A percentile compares a stretch with the other conserved stretches of the same genome.
These are phyloP conservation scores for Epinotia bilunana DNA, from an alignment of 2,888 invertebrate genomes.

Conservation along the genomic window DNA sequence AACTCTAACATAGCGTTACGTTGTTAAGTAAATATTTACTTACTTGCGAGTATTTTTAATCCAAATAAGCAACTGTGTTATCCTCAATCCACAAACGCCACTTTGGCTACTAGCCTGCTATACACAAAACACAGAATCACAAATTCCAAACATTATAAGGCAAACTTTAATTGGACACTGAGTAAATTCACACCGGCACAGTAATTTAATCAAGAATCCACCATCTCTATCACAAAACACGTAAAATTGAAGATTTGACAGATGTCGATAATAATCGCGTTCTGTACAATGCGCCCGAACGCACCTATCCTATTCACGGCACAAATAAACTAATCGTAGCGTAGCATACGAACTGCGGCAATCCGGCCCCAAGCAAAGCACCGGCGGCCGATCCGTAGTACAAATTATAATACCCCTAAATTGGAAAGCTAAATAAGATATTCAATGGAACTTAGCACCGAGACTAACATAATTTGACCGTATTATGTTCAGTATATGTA, in stretches of 20 bases:
- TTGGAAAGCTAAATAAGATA: conserved; percentile 1
- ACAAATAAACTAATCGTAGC: conserved; percentile 67
- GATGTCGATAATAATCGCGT: conserved; percentile 71
- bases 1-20: conserved; percentile 47
- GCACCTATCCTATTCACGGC: conserved; percentile 62
- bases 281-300: conserved; percentile 68
- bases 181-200: conserved; percentile 56
- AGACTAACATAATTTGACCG: conserved; percentile 20
- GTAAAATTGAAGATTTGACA: conserved; percentile 71
- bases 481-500: conserved; percentile 7
- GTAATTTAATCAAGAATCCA: conserved; percentile 54
- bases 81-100: conserved; percentile 63
- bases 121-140: conserved; percentile 73
- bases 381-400: conserved; percentile 35
- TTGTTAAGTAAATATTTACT: conserved; percentile 76
- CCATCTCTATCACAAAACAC: conserved; percentile 52
- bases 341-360: conserved; percentile 45
- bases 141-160: conserved; percentile 72
- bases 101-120: conserved; percentile 56
- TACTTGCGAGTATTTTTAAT: conserved; percentile 76
- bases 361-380: conserved; percentile 41
- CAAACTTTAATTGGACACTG: conserved; percentile 38
- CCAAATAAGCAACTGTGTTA: conserved; percentile 67
- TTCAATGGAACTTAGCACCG: background rate
- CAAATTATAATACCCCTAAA: conserved; percentile 25